Conservation (phyloP, 2,797 vertebrate genomes). For the Microcaecilia unicolor region DNA sequence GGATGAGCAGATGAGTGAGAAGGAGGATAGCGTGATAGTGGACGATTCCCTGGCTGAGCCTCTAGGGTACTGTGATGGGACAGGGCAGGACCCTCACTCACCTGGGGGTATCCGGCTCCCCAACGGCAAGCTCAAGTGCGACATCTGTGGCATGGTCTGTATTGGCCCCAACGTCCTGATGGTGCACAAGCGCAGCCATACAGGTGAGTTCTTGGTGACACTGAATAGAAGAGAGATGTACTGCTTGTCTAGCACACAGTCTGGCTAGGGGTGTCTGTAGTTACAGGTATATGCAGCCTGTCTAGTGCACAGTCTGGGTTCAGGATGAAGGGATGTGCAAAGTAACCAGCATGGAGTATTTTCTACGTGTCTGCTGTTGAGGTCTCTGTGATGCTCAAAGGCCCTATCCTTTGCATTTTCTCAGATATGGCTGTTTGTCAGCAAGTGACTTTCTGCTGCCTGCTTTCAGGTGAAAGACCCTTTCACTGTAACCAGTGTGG, state of each 20-base stretch:
- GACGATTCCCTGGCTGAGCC: conserved; percentile 61
- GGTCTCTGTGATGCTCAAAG: too few relatives aligned
- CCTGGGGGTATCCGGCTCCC: conserved; percentile 83
- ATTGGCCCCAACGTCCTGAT: conserved; percentile 93
- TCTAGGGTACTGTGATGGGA: conserved; percentile 65
- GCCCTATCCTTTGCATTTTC: too few relatives aligned
- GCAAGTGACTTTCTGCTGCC: too few relatives aligned
- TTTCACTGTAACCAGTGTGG: conserved; percentile 97
- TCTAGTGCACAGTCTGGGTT: too few relatives aligned
- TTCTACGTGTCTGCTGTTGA: too few relatives aligned
- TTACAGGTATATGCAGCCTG: too few relatives aligned
- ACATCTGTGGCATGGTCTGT: conserved; percentile 92
- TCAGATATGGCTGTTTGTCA: too few relatives aligned
- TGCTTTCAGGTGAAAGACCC: conserved; percentile 77
- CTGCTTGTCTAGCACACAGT: too few relatives aligned
- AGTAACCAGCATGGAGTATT: too few relatives aligned
- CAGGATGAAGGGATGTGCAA: too few relatives aligned
- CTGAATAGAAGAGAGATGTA: not conserved
- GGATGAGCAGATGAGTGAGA: conserved; percentile 65
- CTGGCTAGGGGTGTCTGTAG: too few relatives aligned
- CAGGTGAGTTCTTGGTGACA: conserved; percentile 62
- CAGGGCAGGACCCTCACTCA: conserved; percentile 68
- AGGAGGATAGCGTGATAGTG: conserved; percentile 64
- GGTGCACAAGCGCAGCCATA: conserved; percentile 97
- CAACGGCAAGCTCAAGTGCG: conserved; percentile 90